Conservation (phyloP, 2,797 vertebrate genomes). For the Phaenicophaeus curvirostris region DNA sequence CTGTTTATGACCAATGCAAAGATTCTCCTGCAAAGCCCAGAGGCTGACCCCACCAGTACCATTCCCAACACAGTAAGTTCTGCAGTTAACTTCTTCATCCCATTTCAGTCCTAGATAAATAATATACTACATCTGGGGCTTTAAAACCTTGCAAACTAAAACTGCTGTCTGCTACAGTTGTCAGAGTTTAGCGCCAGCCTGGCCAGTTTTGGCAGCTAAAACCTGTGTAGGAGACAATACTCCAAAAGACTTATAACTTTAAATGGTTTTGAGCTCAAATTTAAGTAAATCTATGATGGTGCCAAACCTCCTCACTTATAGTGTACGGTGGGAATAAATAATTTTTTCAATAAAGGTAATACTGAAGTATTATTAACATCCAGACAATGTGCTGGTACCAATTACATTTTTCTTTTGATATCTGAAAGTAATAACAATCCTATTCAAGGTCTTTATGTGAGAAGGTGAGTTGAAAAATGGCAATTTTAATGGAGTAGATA, state of each 20-base stretch:
- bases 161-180: background rate
- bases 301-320: background rate
- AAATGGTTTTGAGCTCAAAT: background rate
- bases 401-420: conserved; percentile 20
- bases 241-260: background rate
- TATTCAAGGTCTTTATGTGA: background rate
- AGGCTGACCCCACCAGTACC: background rate
- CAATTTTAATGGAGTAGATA: background rate
- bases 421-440: background rate
- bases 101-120: background rate
- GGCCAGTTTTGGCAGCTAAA: no score
- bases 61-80: background rate
- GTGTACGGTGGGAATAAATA: background rate
- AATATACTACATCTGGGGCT: background rate
- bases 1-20: background rate
- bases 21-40: background rate
- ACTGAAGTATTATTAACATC: background rate
- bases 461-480: background rate
- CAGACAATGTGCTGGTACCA: background rate
- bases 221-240: background rate
- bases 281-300: background rate
- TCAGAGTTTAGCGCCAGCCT: no score
- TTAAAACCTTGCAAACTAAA: background rate
- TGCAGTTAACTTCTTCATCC: background rate
- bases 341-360: conserved; percentile 4